Base-by-base conservation (phyloP, 2,888 invertebrate genomes). In the Xiphydria camelus region DNA sequence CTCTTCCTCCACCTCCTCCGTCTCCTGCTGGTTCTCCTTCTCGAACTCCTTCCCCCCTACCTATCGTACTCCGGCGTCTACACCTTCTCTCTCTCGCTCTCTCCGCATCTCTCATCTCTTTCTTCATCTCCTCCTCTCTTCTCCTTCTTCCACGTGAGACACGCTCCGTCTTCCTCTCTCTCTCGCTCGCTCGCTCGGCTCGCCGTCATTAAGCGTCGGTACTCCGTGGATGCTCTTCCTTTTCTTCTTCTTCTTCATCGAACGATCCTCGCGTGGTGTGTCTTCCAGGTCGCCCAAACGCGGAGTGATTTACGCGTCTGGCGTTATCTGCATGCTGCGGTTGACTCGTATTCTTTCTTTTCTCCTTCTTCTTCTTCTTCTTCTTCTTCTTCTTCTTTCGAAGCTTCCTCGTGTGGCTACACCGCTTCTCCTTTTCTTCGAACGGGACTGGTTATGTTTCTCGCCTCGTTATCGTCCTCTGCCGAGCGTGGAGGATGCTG, bases 21-120 rank as follows among this genome's bases (percentile, higher is more conserved):
- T n/a, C n/a, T n/a, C n/a, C n/a, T n/a, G n/a, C n/a, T n/a, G n/a
- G n/a, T n/a, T n/a, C n/a, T n/a, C n/a, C n/a, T n/a, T n/a, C n/a
- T n/a, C n/a, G n/a, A n/a, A n/a, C n/a, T n/a, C n/a, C n/a, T n/a
- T n/a, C n/a, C n/a, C n/a, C n/a, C n/a, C n/a, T n/a, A n/a, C n/a
- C n/a, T n/a, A n/a, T n/a, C n/a, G n/a, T n/a, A n/a, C n/a, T n/a
- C n/a, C n/a, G n/a, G n/a, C 23, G 23, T 23, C n/a, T 17, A 14
- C 23, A 17, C 23, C 4, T 22, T 9, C 12, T 37, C 23, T 6
- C 23, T 12, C 14, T 37, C 22, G 10, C 9, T 37, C 37, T 4
- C 12, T 21, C 14, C 12, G 38, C 23, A 33, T 19, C 21, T 38
- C 49, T 37, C 41, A 23, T 41, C 35, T 41, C n/a, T 35, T 12